Evolutionary conservation across 2,797 vertebrate species (phyloP).

Genomic region (Phoeniculus purpureus): DNA sequence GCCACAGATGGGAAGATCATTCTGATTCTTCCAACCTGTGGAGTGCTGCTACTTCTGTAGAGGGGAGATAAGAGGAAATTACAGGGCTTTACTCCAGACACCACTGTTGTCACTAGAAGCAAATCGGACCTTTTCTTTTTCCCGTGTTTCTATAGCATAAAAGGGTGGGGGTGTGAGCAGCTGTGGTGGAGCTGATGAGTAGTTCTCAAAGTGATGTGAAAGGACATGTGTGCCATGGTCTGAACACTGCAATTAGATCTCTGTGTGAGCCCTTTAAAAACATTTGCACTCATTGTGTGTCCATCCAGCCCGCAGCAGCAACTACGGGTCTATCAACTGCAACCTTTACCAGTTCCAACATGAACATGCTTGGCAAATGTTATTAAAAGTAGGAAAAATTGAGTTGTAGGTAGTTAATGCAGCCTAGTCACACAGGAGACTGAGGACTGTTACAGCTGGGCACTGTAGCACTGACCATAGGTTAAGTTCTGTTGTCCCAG

Average conservation of each 20-base stretch:
- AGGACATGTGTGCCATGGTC: rapidly evolving
- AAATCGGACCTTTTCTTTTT: background rate
- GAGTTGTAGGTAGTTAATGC: background rate
- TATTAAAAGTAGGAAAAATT: background rate
- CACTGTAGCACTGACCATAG: background rate
- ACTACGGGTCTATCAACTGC: background rate
- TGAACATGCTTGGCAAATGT: background rate
- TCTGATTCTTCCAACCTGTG: background rate
- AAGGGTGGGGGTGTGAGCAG: background rate
- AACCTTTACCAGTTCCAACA: background rate
- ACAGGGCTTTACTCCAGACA: background rate
- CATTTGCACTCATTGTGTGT: rapidly evolving
- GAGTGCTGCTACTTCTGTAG: background rate
- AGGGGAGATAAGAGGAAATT: background rate
- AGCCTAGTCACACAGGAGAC: rapidly evolving
- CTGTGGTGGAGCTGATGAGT: background rate
- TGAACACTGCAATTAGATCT: no score
- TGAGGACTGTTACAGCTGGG: background rate
- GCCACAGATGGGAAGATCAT: background rate
- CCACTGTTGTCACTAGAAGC: background rate
- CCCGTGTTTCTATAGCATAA: background rate
- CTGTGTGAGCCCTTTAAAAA: background rate
- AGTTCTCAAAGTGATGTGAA: background rate
- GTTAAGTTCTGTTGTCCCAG: background rate
- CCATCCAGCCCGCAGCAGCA: background rate